Conservation (phyloP, 2,113 vertebrate species). For the Camelus bactrianus region DNA sequence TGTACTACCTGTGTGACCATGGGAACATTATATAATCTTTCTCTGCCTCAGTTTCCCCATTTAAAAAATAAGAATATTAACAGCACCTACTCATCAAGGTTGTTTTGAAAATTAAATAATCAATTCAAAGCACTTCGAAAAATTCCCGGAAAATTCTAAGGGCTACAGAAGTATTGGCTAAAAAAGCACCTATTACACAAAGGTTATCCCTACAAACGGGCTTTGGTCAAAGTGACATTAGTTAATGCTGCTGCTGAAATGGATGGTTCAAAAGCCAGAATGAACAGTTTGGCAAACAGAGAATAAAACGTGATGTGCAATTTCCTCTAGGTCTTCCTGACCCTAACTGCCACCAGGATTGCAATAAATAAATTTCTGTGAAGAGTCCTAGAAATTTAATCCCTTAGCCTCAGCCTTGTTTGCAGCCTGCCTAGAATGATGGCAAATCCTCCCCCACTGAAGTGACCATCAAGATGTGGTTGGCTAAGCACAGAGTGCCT, state of each 20-base stretch:
- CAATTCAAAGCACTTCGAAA: background rate
- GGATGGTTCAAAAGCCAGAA: background rate
- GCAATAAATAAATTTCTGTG: background rate
- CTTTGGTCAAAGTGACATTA: background rate
- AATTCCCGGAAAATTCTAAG: background rate
- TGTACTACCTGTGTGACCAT: background rate
- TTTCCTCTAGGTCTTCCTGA: conserved; percentile 26
- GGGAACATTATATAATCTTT: background rate
- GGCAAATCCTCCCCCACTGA: conserved; percentile 16
- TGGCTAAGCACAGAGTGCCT: conserved; percentile 23
- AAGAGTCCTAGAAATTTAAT: background rate
- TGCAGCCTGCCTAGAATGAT: conserved; percentile 49
- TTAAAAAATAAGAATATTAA: background rate
- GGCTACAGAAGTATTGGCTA: background rate
- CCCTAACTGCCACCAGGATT: background rate
- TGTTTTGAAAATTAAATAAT: background rate
- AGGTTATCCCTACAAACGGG: background rate
- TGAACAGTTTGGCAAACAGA: background rate
- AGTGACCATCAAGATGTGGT: conserved; percentile 47
- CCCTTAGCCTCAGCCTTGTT: background rate
- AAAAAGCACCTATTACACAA: background rate
- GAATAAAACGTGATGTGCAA: background rate
- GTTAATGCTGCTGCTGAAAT: background rate
- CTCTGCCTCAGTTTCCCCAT: background rate
- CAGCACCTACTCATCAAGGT: background rate